phyloP scores from a whole-genome alignment of 2,888 invertebrate genomes.

The Pherbina coryleti region DNA sequence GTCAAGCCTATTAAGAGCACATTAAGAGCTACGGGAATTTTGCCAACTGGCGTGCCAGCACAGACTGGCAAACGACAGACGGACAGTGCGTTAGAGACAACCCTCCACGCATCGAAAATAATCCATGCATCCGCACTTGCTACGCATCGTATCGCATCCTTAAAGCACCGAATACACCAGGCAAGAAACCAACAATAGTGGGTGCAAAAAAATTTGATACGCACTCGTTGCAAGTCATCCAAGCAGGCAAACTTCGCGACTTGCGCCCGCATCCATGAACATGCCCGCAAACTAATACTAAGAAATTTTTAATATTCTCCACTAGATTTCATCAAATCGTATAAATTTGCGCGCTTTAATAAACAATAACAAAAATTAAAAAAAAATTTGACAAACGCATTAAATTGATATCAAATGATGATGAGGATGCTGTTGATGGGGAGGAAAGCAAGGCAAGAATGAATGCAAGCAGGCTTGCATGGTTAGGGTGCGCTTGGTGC shows the following conservation, averaged over 20 bases:
- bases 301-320: constrained; percentile 40
- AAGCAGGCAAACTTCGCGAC: not conserved
- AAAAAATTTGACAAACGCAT: constrained; percentile 40
- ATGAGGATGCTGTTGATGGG: constrained; percentile 34
- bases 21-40: constrained; percentile 46
- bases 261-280: constrained; percentile 38
- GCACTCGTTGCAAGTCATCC: constrained; percentile 52
- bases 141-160: constrained; percentile 56
- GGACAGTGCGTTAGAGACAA: too few species aligned
- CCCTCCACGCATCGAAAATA: not conserved
- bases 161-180: constrained; percentile 47
- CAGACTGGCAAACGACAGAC: too few species aligned
- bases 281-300: constrained; percentile 22
- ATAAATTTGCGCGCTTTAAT: constrained; percentile 35
- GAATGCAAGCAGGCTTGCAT: not conserved
- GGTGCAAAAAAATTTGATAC: constrained; percentile 58
- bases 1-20: constrained; percentile 43
- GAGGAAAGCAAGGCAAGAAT: constrained; percentile 21
- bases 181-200: constrained; percentile 62
- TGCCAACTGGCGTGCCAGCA: constrained; percentile 50
- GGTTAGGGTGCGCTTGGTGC: constrained; percentile 24
- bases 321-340: constrained; percentile 28
- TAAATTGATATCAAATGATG: constrained; percentile 38
- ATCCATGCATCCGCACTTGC: constrained; percentile 56
- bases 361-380: constrained; percentile 27